Evolutionary conservation across 2,797 vertebrate genomes (phyloP).

Genomic region (Podargus strigoides): DNA sequence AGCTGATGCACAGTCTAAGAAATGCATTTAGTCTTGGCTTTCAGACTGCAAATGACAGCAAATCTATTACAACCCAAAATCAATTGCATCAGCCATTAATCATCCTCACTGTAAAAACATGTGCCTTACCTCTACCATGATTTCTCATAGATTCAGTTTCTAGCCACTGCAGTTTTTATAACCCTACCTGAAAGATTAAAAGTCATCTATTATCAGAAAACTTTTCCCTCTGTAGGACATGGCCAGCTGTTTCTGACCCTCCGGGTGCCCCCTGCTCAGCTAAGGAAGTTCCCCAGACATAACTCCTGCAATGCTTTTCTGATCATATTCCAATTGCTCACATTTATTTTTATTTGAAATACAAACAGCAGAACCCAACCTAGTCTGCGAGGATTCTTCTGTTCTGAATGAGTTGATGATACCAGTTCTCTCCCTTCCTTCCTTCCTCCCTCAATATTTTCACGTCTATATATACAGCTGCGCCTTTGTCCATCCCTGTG

Average conservation of each 20-base stretch:
- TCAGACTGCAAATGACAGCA: not conserved
- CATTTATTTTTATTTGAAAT: not conserved
- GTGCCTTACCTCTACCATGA: not conserved
- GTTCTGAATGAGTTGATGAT: not conserved
- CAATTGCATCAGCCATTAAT: not conserved
- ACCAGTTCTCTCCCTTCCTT: not conserved
- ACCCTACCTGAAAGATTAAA: not conserved
- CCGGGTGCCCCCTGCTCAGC: not conserved
- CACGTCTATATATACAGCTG: fast-evolving
- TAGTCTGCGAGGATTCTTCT: not conserved
- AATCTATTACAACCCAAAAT: not conserved
- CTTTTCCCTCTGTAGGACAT: not conserved
- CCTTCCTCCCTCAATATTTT: not conserved
- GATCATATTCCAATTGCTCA: not conserved
- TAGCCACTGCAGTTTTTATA: not conserved
- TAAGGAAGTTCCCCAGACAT: not conserved
- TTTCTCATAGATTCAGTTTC: not conserved
- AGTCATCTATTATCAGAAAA: not conserved
- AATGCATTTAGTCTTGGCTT: not conserved
- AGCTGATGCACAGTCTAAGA: not conserved
- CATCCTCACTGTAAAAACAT: not conserved
- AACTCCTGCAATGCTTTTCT: not conserved
- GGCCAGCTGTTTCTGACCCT: not conserved
- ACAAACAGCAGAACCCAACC: not conserved
- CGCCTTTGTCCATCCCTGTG: not conserved